Evolutionary conservation across 2,113 vertebrate genomes (phyloP).

Genomic region (Chaenocephalus aceratus): DNA sequence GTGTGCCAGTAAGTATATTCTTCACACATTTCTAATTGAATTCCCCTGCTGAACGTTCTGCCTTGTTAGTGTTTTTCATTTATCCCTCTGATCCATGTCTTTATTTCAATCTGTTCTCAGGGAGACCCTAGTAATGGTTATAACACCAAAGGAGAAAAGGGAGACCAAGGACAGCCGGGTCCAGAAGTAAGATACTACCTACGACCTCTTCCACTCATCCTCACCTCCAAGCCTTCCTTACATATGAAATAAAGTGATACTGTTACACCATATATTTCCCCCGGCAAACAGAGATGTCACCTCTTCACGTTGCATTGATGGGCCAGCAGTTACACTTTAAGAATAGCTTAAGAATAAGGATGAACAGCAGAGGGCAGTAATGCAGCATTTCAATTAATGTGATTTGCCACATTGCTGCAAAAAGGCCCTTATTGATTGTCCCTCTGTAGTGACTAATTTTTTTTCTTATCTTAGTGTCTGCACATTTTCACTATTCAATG

Average conservation of each 20-base stretch:
- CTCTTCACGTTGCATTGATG: background rate
- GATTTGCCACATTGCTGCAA: background rate
- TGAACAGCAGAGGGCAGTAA: conserved; percentile 67
- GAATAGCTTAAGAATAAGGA: background rate
- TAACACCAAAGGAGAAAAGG: conserved; percentile 62
- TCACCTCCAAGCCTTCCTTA: background rate
- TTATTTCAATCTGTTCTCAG: conserved; percentile 48
- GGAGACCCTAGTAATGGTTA: conserved; percentile 48
- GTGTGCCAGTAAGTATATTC: conserved; percentile 62
- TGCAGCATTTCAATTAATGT: conserved; percentile 3
- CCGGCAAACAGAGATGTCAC: background rate
- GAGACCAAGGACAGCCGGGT: conserved; percentile 66
- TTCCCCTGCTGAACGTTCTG: background rate
- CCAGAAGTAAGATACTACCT: conserved; percentile 58
- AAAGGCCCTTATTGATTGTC: background rate
- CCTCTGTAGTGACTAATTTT: background rate
- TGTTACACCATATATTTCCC: background rate
- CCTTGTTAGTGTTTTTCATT: background rate
- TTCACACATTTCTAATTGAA: conserved; percentile 2
- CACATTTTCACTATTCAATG: background rate
- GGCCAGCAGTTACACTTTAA: background rate
- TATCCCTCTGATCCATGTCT: background rate
- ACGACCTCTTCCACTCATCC: background rate
- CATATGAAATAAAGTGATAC: background rate
- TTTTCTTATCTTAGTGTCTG: background rate